Conservation (phyloP, 2,113 vertebrate genomes). For the Phaethon lepturus region DNA sequence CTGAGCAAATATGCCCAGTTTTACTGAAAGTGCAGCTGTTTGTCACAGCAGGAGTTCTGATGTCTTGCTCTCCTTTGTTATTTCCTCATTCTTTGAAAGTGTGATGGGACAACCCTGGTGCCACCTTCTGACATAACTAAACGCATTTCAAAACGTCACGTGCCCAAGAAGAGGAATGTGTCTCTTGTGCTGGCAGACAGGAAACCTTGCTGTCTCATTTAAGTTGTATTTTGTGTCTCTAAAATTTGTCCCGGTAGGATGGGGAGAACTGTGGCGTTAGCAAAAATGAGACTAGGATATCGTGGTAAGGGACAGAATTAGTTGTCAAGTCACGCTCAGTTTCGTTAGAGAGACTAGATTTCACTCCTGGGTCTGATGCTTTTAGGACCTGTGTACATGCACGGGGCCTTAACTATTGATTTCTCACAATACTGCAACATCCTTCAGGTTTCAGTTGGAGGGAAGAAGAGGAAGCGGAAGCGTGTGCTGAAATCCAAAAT, state of each 20-base stretch:
- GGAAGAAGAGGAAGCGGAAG: conserved; percentile 84
- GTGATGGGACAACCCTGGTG: neutral
- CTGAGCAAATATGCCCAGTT: neutral
- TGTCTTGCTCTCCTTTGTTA: neutral
- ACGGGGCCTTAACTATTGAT: fast-evolving
- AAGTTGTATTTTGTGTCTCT: neutral
- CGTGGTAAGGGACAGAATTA: neutral
- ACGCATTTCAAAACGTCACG: fast-evolving
- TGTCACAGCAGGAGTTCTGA: neutral
- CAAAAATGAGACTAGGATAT: neutral
- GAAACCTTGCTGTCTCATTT: neutral
- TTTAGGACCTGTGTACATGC: neutral
- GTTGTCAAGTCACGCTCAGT: neutral
- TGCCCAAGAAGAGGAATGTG: neutral
- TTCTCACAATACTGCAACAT: neutral
- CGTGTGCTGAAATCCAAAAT: conserved; percentile 87
- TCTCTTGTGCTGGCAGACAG: neutral
- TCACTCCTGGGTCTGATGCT: neutral
- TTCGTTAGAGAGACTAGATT: neutral
- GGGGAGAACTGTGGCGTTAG: neutral
- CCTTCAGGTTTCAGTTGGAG: conserved; percentile 62
- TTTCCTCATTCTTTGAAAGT: neutral
- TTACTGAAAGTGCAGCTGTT: neutral
- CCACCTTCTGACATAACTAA: neutral
- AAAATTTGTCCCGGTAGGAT: neutral